A percentile compares a stretch with the other conserved stretches of the same genome.
phyloP scores from a whole-genome alignment of 2,113 vertebrate species.

The Peromyscus maniculatus region DNA sequence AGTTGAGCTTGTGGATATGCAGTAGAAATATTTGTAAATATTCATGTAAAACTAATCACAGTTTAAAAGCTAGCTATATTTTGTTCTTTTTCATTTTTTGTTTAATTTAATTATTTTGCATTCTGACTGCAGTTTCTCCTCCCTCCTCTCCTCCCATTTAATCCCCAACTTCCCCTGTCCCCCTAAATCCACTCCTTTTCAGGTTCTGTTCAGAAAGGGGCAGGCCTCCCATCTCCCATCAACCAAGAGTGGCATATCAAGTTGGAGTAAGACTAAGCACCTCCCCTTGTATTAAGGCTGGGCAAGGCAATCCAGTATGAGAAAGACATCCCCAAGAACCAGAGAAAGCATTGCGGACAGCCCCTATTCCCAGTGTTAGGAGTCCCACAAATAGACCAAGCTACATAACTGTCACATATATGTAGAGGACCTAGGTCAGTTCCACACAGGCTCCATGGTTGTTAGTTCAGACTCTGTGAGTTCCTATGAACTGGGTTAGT shows the following conservation, averaged over 20 bases:
- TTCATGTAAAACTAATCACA: background rate
- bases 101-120: background rate
- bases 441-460: background rate
- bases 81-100: background rate
- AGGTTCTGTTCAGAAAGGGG: background rate
- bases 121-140: background rate
- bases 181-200: background rate
- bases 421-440: background rate
- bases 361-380: background rate
- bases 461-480: background rate
- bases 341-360: background rate
- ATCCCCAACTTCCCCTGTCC: background rate
- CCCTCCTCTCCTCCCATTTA: background rate
- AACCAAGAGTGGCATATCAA: background rate
- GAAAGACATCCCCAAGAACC: background rate
- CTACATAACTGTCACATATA: background rate
- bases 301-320: background rate
- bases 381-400: background rate
- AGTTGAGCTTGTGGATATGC: background rate
- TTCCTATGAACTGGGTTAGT: background rate
- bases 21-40: background rate
- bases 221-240: background rate
- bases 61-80: background rate
- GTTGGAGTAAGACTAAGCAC: background rate
- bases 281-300: background rate